phyloP scores from a whole-genome alignment of 2,113 vertebrate species.

The Aix galericulata region DNA sequence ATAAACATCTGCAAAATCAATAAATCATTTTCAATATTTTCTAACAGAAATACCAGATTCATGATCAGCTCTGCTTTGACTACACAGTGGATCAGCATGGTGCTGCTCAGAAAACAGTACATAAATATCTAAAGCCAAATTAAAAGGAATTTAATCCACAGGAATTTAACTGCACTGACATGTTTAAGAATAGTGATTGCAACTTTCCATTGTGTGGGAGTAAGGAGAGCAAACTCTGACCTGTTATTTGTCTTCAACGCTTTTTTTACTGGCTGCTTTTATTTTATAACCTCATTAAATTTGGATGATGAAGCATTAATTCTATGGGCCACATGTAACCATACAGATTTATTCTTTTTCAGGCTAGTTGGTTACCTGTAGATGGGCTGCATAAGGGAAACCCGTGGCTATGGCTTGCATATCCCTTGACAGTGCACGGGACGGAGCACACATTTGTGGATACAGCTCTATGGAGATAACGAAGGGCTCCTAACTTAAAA shows the following conservation, averaged over 20 bases:
- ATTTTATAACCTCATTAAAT: conserved; percentile 65
- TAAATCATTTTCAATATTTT: not conserved
- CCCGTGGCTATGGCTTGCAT: not conserved
- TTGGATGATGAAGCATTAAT: conserved; percentile 56
- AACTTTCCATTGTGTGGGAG: conserved; percentile 33
- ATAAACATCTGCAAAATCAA: not conserved
- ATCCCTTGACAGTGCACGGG: not conserved
- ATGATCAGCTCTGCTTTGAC: not conserved
- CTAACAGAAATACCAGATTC: not conserved
- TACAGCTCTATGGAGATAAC: not conserved
- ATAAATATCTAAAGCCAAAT: conserved; percentile 52
- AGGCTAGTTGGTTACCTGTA: not conserved
- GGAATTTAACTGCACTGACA: conserved; percentile 42
- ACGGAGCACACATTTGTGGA: not conserved
- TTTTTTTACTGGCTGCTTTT: conserved; percentile 59
- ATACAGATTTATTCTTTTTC: not conserved
- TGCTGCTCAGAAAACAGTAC: conserved; percentile 47
- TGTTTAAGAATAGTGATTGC: conserved; percentile 36
- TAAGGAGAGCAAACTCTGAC: conserved; percentile 1
- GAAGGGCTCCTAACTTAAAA: not conserved
- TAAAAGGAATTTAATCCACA: conserved; percentile 52
- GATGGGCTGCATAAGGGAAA: not conserved
- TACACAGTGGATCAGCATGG: not conserved
- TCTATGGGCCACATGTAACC: conserved; percentile 1
- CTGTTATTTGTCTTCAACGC: conserved; percentile 53